Evolutionary conservation across 2,888 invertebrate species (phyloP), one percentile per base, ranked within the genome.

Genomic region (Plebejus argus): DNA sequence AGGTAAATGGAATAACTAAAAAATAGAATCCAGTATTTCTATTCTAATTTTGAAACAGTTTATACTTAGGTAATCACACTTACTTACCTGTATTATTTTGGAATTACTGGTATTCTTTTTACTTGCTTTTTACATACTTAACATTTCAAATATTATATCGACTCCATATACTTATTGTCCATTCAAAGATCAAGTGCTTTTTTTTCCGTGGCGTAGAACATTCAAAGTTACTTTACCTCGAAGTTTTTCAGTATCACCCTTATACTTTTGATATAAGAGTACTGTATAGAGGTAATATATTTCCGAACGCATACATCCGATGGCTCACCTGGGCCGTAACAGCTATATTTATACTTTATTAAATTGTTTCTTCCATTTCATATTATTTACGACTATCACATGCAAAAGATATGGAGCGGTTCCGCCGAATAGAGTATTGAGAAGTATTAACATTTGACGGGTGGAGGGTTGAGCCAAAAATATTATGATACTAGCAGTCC

Each of bases 131-230:
- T 58, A 53, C 18, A 2, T 56, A 56, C 28, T 28, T 28, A n/a
- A 56, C n/a, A 5, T 6, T 7, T n/a, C 0, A n/a, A 45, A 15
- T 28, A 28, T 2, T 39, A 80, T 75, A 33, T 53, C 85, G 56
- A 78, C 88, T 89, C 90, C 80, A 89, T 56, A 18, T 79, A 79
- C 77, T 53, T 70, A 33, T 23, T 82, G 81, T 84, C 85, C 84
- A 87, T 83, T 88, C 89, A 90, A 91, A 91, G 91, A 91, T 91
- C 91, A 91, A 91, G 91, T 91, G 87, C n/a, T 74, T 49, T 89
- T 83, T 72, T 88, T 89, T 91, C 89, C 90, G 89, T 87, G 88
- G 83, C 53, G 53, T 53, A 53, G 15, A 53, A 53, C 53, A 5
- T 53, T 53, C 53, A 53, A 5, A 0, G 18, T 53, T 18, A 53